Evolutionary conservation across 2,797 vertebrate genomes (phyloP).

Genomic region (Pelodytes ibericus): DNA sequence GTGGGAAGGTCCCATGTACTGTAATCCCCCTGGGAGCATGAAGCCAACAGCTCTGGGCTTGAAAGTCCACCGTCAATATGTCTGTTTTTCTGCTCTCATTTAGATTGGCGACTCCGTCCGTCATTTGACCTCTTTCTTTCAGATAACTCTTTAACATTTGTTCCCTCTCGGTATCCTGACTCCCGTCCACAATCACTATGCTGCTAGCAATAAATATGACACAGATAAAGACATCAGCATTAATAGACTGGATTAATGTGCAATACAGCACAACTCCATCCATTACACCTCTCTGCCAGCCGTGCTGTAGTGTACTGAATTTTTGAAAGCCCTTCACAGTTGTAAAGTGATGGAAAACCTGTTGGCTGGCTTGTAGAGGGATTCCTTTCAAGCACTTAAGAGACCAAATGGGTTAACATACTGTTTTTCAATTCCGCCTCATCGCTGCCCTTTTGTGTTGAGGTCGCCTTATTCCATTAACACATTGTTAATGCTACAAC

Average conservation of each 20-base stretch:
- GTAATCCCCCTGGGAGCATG: no score
- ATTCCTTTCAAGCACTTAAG: conserved; percentile 2
- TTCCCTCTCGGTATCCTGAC: no score
- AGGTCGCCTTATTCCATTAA: conserved; percentile 52
- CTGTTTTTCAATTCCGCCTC: background rate
- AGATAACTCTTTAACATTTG: no score
- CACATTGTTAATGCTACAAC: conserved; percentile 37
- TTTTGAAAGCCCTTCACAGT: background rate
- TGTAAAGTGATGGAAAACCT: background rate
- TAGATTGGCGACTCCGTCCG: no score
- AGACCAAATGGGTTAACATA: conserved; percentile 5
- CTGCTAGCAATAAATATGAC: background rate
- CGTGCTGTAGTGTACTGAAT: background rate
- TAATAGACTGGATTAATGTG: background rate
- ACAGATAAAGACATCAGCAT: background rate
- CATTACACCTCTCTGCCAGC: background rate
- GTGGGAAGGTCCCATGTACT: no score
- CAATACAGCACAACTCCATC: background rate
- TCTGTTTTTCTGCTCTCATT: no score
- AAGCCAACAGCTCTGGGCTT: no score
- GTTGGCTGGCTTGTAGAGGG: background rate
- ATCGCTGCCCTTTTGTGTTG: conserved; percentile 16
- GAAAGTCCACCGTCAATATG: no score
- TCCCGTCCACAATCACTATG: background rate
- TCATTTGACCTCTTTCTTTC: no score